A percentile compares a stretch with the other conserved stretches of the same genome.
phyloP scores from a whole-genome alignment of 2,113 vertebrate species.

The Cinclus mexicanus region DNA sequence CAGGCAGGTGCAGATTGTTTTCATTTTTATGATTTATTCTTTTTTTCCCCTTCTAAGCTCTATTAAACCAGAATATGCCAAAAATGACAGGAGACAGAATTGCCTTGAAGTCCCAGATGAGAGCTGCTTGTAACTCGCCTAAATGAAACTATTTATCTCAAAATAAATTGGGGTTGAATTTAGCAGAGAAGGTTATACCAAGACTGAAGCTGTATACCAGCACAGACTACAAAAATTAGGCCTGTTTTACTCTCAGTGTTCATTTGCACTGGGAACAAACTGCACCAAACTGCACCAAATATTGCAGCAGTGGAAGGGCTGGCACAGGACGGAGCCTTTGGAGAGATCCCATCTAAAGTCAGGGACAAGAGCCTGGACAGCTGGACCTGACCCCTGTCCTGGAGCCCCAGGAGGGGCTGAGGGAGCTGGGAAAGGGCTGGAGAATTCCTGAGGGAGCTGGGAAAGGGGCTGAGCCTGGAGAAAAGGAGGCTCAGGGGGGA shows the following conservation, averaged over 20 bases:
- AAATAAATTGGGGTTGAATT: not conserved
- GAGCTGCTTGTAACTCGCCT: not conserved
- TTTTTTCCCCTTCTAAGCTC: not conserved
- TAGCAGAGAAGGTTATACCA: not conserved
- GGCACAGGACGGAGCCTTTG: too few relatives aligned
- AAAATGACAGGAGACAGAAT: not conserved
- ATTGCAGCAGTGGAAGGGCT: not conserved
- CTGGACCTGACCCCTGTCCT: not conserved
- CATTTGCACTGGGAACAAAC: not conserved
- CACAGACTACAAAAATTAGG: not conserved
- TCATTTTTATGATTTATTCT: not conserved
- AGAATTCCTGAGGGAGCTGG: not conserved
- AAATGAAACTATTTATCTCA: not conserved
- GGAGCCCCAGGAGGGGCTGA: not conserved
- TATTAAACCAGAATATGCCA: not conserved
- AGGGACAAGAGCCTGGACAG: not conserved
- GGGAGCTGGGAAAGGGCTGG: not conserved
- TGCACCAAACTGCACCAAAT: not conserved
- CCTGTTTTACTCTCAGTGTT: accelerated
- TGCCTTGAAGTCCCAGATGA: not conserved
- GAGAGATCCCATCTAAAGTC: accelerated
- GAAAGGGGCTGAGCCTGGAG: not conserved
- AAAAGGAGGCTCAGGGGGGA: not conserved
- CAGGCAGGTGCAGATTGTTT: not conserved
- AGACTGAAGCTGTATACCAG: not conserved